Evolutionary conservation across 2,113 vertebrate species (phyloP), one percentile per base, ranked within the genome.

Genomic region (Pampusana beccarii): DNA sequence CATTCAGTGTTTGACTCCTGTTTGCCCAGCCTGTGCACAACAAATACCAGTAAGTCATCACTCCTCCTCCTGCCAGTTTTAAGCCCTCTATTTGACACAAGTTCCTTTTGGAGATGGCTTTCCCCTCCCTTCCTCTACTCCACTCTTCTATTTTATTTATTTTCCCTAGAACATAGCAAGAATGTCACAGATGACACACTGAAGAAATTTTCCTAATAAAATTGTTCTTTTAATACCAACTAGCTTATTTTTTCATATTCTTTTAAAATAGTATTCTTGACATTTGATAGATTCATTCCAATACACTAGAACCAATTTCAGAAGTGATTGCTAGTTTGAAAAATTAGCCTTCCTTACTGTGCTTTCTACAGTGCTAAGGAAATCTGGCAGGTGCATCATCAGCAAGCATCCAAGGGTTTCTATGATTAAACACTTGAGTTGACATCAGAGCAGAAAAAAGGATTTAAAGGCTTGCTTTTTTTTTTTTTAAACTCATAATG

Each of bases 241-340:
- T 62, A 70, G 48, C 31, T 94, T 92, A 67, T 44, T 21, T 80
- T 21, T 58, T 78, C 48, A 86, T 80, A 71, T 53, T 85, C 56
- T 66, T 86, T 94, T 88, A 94, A 95, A 96, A 96, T 87, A 96
- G 89, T 88, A 85, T 83, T 93, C 42, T 83, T 91, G 91, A 73
- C 23, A 34, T 96, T 85, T 67, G 72, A 54, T 70, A 92, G 78
- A 95, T 94, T 89, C 83, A 96, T 97, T 96, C 80, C 77, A 95
- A 86, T 79, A 90, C 69, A 75, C 62, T 56, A 90, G 92, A 70
- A 92, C 36, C 79, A 60, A 91, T 96, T 94, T 93, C 74, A 91
- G 85, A 97, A 97, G 70, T 74, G 69, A 95, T 77, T 86, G 90
- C 93, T 95, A 95, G 44, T 86, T 88, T 96, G 92, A 97, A 97